These are phyloP conservation scores for Athalia circularis DNA, from an alignment of 2,888 invertebrate species.

Conservation along the genomic window DNA sequence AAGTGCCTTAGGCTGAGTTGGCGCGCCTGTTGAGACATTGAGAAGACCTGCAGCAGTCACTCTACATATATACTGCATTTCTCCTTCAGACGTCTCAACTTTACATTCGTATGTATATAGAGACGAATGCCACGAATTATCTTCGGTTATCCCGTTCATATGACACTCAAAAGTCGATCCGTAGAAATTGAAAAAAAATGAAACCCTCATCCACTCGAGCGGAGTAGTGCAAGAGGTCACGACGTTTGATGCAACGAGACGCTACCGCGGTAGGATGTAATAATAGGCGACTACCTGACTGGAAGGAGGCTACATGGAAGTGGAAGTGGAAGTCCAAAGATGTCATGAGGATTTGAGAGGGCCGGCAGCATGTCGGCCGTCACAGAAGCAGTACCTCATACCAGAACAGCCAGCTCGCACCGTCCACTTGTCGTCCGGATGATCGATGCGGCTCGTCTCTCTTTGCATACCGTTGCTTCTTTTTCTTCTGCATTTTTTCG, in stretches of 20 bases:
- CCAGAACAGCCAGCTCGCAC: conserved; percentile 20
- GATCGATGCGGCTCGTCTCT: conserved; percentile 39
- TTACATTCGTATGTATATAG: conserved; percentile 28
- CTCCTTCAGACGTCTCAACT: conserved; percentile 52
- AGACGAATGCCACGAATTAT: neutral
- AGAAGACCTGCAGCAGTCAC: conserved; percentile 14
- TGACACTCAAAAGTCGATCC: neutral
- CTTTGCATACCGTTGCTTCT: conserved; percentile 29
- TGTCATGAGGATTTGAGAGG: conserved; percentile 16
- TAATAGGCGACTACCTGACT: conserved; percentile 36
- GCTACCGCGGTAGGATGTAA: conserved; percentile 15
- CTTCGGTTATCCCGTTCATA: too few species aligned
- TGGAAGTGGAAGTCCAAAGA: conserved; percentile 23
- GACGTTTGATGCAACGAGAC: neutral
- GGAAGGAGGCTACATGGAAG: neutral
- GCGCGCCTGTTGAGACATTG: conserved; percentile 35
- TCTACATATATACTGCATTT: conserved; percentile 36
- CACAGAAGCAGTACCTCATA: conserved; percentile 59
- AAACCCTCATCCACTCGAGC: neutral
- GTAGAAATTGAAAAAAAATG: neutral
- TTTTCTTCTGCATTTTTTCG: neutral
- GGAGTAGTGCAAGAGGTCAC: neutral
- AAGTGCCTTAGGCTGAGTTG: conserved; percentile 50
- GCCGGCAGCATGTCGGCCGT: conserved; percentile 62
- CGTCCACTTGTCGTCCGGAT: conserved; percentile 38